Percentiles rank a stretch among this genome's conserved stretches.
phyloP scores from a whole-genome alignment of 1,140 invertebrate genomes.

The Drosophila arawakana region DNA sequence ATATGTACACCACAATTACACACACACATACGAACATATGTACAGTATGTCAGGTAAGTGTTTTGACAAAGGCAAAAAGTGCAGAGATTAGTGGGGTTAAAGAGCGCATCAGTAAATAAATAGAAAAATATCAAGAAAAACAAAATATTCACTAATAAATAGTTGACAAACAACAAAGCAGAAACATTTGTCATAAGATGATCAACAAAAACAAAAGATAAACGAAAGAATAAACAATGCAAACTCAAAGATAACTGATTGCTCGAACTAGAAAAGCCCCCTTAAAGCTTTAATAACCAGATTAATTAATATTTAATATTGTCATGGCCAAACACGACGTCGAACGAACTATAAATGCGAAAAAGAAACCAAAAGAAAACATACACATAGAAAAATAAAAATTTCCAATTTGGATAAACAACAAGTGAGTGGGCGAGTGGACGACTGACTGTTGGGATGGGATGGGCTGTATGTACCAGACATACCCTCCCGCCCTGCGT shows the following conservation, averaged over 20 bases:
- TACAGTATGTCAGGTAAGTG: slow-evolving; percentile 6
- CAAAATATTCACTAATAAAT: slow-evolving; percentile 22
- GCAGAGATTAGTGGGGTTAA: slow-evolving; percentile 68
- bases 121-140: slow-evolving; percentile 20
- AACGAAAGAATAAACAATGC: slow-evolving; percentile 34
- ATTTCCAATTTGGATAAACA: slow-evolving; percentile 41
- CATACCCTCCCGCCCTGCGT: slow-evolving; percentile 1
- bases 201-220: slow-evolving; percentile 21
- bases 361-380: slow-evolving; percentile 32
- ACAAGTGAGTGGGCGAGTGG: slow-evolving; percentile 63
- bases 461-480: not conserved
- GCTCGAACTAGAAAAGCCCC: slow-evolving; percentile 38
- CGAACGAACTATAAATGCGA: slow-evolving; percentile 54
- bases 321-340: slow-evolving; percentile 73
- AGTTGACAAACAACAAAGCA: slow-evolving; percentile 40
- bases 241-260: slow-evolving; percentile 20
- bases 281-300: slow-evolving; percentile 62
- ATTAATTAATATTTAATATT: slow-evolving; percentile 83
- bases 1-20: slow-evolving; percentile 21
- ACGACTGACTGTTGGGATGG: slow-evolving; percentile 42
- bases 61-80: slow-evolving; percentile 1
- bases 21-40: slow-evolving; percentile 3
- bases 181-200: slow-evolving; percentile 43
- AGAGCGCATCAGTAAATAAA: slow-evolving; percentile 28
- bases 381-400: slow-evolving; percentile 26